A percentile compares a stretch with the other conserved stretches of the same genome.
Evolutionary conservation across 1,140 invertebrate genomes (phyloP).

Genomic region (Zaprionus nigranus): DNA sequence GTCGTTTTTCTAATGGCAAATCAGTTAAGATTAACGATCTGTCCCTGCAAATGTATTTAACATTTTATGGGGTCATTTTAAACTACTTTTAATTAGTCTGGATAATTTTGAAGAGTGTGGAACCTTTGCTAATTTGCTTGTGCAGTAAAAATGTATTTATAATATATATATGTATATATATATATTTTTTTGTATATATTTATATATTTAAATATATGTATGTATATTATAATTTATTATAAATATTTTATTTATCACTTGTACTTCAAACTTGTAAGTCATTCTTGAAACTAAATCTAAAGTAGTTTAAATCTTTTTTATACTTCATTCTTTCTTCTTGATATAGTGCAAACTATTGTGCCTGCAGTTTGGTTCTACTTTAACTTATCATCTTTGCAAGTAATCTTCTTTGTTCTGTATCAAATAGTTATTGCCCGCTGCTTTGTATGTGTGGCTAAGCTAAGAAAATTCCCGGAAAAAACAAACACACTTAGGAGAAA

Average conservation of each 20-base stretch:
- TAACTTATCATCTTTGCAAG: background rate
- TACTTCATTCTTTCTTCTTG: too few species aligned
- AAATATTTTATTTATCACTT: too few species aligned
- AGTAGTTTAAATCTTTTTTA: too few species aligned
- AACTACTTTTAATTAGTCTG: constrained; percentile 1
- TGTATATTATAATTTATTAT: too few species aligned
- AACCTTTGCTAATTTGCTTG: too few species aligned
- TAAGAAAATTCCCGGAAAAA: constrained; percentile 12
- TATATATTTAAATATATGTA: too few species aligned
- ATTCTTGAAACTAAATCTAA: too few species aligned
- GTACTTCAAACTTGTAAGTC: too few species aligned
- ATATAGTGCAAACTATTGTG: too few species aligned
- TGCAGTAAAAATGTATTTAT: too few species aligned
- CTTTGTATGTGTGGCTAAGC: background rate
- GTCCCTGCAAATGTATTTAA: constrained; percentile 2
- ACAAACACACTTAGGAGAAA: constrained; percentile 5
- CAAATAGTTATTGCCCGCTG: constrained; percentile 5
- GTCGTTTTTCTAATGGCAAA: background rate
- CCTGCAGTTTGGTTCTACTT: background rate
- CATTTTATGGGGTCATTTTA: background rate
- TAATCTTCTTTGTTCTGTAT: background rate
- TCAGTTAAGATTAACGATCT: background rate
- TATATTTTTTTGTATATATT: too few species aligned
- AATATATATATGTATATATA: too few species aligned
- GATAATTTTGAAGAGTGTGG: background rate